Evolutionary conservation across 2,888 invertebrate genomes (phyloP), one percentile per base, ranked within the genome.

Genomic region (Pseudanteris insignis): DNA sequence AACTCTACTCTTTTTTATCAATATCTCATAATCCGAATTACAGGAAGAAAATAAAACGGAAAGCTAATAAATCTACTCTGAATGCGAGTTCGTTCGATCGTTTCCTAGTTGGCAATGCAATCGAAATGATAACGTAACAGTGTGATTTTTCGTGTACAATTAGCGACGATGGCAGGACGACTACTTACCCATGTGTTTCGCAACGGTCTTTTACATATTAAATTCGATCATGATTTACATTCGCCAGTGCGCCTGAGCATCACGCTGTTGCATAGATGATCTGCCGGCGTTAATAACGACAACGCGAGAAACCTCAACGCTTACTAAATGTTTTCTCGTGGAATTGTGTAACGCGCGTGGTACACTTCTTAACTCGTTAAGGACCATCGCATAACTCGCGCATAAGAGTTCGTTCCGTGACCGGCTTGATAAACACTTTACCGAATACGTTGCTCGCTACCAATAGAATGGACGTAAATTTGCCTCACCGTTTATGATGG

Each of bases 341-440:
- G 50, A 59, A 59, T 59, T 54, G 58, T 58, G 63, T 47, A 63
- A 58, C 33, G 47, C 53, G 50, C 44, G 46, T 62, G 62, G 62
- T 63, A 63, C 51, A 58, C 53, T 58, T 63, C 57, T 63, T 48
- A 46, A 53, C 57, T 57, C 48, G 62, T 63, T 63, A 63, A 63
- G 62, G 48, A 58, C 53, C 57, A 44, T 57, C 41, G 43, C 55
- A 55, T 57, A 53, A 47, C 33, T 34, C 37, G 36, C 32, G 53
- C 36, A 25, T 21, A 62, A 47, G 51, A 53, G 62, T 51, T 51
- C 40, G 10, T 32, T 55, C 37, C 57, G 57, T 62, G 62, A 62
- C 44, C 51, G 36, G 62, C 15, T 57, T 57, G 6, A 46, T 13
- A 26, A 57, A 62, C 34, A 25, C 29, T 41, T 41, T 33, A 51